A percentile compares a stretch with the other conserved stretches of the same genome.
phyloP scores from a whole-genome alignment of 1,140 invertebrate species.

The Fopius arisanus region DNA sequence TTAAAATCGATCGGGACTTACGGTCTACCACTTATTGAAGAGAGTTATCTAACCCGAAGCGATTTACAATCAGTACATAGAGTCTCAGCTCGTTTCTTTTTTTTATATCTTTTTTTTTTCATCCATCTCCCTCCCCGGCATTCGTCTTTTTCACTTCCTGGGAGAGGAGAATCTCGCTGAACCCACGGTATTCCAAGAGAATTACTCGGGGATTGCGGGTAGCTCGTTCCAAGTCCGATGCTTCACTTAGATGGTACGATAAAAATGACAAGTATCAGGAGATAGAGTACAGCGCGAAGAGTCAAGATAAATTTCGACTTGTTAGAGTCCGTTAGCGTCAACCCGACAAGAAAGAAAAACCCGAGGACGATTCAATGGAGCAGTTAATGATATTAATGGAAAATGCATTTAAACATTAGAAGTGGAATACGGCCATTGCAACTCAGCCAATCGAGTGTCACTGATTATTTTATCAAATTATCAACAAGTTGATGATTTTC shows the following conservation, averaged over 20 bases:
- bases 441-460: no score
- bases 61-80: neutral
- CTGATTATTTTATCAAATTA: no score
- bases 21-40: neutral
- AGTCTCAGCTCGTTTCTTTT: neutral
- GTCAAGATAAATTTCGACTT: neutral
- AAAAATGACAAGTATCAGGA: neutral
- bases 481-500: no score
- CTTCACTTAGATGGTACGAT: conserved; percentile 1
- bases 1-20: neutral
- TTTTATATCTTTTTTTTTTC: neutral
- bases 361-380: neutral
- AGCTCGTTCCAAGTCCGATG: neutral
- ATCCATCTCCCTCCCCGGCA: neutral
- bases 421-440: no score
- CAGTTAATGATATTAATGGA: no score
- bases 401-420: no score
- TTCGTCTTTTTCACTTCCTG: neutral
- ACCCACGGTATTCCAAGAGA: neutral
- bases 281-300: neutral
- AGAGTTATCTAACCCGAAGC: neutral
- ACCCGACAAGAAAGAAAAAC: neutral
- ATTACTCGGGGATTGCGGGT: neutral
- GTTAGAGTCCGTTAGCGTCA: neutral
- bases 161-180: neutral